Percentiles rank a stretch among this genome's conserved stretches.
These are phyloP conservation scores for Apeltes quadracus DNA, from an alignment of 2,113 vertebrate species.

Conservation along the genomic window DNA sequence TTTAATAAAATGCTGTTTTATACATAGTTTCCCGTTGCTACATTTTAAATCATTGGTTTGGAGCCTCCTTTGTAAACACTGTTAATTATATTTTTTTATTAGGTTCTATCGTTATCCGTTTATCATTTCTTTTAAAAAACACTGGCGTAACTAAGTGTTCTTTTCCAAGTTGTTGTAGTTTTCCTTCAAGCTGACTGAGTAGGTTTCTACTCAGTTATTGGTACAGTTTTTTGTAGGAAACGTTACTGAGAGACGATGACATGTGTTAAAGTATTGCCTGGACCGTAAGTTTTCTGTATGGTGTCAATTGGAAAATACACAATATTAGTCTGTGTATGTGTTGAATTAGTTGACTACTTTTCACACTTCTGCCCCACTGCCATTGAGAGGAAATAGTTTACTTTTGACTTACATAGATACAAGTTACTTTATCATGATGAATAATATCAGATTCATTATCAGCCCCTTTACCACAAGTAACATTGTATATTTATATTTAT, in stretches of 20 bases:
- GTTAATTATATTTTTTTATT: too few relatives aligned
- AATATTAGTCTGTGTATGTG: not conserved
- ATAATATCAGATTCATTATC: not conserved
- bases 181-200: conserved; percentile 30
- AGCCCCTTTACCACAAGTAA: not conserved
- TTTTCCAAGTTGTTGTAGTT: too few relatives aligned
- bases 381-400: not conserved
- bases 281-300: conserved; percentile 2
- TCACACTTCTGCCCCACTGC: not conserved
- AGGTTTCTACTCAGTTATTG: conserved; percentile 20
- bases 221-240: conserved; percentile 44
- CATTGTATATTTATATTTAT: not conserved
- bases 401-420: not conserved
- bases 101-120: too few relatives aligned
- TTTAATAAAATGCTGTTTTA: too few relatives aligned
- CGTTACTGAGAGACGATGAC: not conserved
- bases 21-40: too few relatives aligned
- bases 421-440: not conserved
- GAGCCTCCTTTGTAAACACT: too few relatives aligned
- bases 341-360: not conserved
- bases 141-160: too few relatives aligned
- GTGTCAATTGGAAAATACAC: conserved; percentile 9
- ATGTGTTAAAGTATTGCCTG: conserved; percentile 18
- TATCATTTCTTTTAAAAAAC: too few relatives aligned
- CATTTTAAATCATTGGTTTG: too few relatives aligned